A percentile compares a stretch with the other conserved stretches of the same genome.
Conservation (phyloP, 2,888 invertebrate genomes). For the Geotrupes spiniger region DNA sequence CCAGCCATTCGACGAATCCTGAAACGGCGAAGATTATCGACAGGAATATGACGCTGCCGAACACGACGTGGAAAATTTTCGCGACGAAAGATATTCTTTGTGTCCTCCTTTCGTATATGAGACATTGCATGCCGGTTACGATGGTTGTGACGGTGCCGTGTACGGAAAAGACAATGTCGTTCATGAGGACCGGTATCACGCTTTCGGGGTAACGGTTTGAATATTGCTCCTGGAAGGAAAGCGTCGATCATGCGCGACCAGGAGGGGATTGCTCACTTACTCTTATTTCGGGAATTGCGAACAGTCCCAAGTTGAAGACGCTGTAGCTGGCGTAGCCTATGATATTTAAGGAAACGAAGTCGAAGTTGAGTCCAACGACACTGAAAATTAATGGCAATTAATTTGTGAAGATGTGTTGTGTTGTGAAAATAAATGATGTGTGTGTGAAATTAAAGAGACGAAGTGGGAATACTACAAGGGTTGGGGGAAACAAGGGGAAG, state of each 20-base stretch:
- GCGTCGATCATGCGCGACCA: too few relatives aligned
- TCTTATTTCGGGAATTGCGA: constrained; percentile 72
- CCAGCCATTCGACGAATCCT: constrained; percentile 73
- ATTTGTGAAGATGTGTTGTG: too few relatives aligned
- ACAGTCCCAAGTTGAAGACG: constrained; percentile 84
- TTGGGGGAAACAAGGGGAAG: too few relatives aligned
- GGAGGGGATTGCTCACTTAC: constrained; percentile 49
- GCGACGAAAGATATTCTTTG: constrained; percentile 77
- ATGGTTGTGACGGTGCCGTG: constrained; percentile 82
- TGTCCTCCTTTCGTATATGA: constrained; percentile 76
- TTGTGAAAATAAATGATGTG: too few relatives aligned
- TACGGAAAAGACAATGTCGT: constrained; percentile 89
- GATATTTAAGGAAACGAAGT: constrained; percentile 84
- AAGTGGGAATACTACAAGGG: too few relatives aligned
- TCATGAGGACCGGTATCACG: constrained; percentile 83
- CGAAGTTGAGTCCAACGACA: constrained; percentile 91
- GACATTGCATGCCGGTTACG: constrained; percentile 80
- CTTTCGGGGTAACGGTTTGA: constrained; percentile 73
- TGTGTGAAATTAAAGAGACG: too few relatives aligned
- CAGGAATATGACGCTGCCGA: constrained; percentile 46
- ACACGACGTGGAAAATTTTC: constrained; percentile 52
- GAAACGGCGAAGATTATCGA: constrained; percentile 57
- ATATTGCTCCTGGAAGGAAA: constrained; percentile 67
- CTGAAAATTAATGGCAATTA: constrained; percentile 50
- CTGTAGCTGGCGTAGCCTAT: constrained; percentile 87